Evolutionary conservation across 2,888 invertebrate genomes (phyloP).

Genomic region (Syrista parreyssii): DNA sequence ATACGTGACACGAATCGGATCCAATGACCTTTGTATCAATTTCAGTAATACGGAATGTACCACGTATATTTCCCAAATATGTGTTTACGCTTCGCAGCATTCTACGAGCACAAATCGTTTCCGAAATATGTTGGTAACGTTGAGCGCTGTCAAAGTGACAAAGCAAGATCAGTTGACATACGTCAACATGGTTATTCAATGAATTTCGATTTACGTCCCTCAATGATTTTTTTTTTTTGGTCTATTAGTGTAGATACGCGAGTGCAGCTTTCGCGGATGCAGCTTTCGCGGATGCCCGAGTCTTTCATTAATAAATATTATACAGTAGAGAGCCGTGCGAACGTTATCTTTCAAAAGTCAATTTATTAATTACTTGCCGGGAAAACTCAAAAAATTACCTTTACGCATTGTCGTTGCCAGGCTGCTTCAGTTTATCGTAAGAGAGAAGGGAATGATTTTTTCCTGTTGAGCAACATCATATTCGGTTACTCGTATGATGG

Average conservation of each 20-base stretch:
- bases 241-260: constrained; percentile 41
- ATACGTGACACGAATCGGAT: background rate
- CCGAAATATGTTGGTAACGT: constrained; percentile 19
- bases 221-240: constrained; percentile 38
- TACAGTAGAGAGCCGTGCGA: background rate
- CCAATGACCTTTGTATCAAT: constrained; percentile 16
- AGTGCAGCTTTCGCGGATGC: background rate
- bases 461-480: background rate
- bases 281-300: background rate
- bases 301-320: background rate
- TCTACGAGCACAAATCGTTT: constrained; percentile 52
- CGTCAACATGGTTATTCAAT: background rate
- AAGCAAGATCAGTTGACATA: background rate
- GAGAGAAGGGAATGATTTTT: background rate
- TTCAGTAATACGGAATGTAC: background rate
- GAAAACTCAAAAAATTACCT: background rate
- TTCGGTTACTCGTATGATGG: background rate
- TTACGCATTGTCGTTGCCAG: background rate
- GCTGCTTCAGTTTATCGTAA: background rate
- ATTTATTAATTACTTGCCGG: background rate
- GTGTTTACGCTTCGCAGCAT: constrained; percentile 39
- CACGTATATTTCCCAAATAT: background rate
- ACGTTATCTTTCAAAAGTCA: background rate
- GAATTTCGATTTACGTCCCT: background rate
- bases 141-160: constrained; percentile 10